Evolutionary conservation across 2,113 vertebrate genomes (phyloP).

Genomic region (Acanthisitta chloris): DNA sequence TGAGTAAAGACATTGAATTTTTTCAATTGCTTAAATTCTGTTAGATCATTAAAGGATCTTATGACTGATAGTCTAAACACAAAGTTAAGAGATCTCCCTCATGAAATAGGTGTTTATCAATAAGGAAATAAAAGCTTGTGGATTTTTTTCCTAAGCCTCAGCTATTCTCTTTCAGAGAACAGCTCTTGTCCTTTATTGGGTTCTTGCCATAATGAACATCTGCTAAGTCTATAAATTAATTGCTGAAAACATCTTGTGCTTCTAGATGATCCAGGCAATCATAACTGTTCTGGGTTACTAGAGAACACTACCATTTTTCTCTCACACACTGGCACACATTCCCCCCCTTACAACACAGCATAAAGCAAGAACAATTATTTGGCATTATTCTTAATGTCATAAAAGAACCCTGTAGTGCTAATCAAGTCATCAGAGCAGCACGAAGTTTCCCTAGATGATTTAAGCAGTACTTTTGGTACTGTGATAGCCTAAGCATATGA

Average conservation of each 20-base stretch:
- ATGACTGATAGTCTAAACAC: neutral
- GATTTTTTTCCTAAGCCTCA: neutral
- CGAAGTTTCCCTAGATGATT: neutral
- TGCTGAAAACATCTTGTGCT: conserved; percentile 25
- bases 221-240: conserved; percentile 42
- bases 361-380: neutral
- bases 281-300: conserved; percentile 1
- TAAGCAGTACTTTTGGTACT: neutral
- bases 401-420: neutral
- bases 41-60: neutral
- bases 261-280: conserved; percentile 7
- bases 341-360: neutral
- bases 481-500: neutral
- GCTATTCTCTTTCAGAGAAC: neutral
- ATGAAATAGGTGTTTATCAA: neutral
- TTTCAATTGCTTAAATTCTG: neutral
- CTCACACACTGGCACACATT: neutral
- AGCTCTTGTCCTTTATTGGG: neutral
- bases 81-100: neutral
- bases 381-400: neutral
- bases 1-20: neutral
- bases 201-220: neutral
- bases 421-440: neutral
- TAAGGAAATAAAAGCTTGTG: neutral
- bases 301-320: conserved; percentile 2